Percentiles rank a stretch among this genome's conserved stretches.
These are phyloP conservation scores for Colletes latitarsis DNA, from an alignment of 1,140 invertebrate genomes.

Conservation along the genomic window DNA sequence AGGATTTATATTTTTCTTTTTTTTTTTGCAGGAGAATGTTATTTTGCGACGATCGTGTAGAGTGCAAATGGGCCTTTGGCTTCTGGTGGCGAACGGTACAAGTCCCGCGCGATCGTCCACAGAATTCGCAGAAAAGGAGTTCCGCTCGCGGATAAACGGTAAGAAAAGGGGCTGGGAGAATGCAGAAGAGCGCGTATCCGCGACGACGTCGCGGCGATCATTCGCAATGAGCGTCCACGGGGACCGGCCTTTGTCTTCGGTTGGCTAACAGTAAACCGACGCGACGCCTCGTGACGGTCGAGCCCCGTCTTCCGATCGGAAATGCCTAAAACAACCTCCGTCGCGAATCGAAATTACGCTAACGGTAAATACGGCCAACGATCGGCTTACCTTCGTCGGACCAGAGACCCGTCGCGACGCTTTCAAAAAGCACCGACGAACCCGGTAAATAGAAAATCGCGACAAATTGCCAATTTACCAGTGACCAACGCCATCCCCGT, in stretches of 20 bases:
- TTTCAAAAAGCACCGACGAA: not conserved
- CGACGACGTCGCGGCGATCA: slow-evolving; percentile 33
- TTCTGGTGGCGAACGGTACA: too few relatives aligned
- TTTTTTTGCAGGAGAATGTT: too few relatives aligned
- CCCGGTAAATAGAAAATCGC: not conserved
- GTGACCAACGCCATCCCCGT: not conserved
- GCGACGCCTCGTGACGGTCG: slow-evolving; percentile 36
- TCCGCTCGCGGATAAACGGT: slow-evolving; percentile 16
- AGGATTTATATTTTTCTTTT: too few relatives aligned
- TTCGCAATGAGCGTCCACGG: slow-evolving; percentile 43
- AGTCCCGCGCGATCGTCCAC: not conserved
- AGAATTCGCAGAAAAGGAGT: slow-evolving; percentile 9
- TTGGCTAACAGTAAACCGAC: slow-evolving; percentile 59
- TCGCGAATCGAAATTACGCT: slow-evolving; percentile 59
- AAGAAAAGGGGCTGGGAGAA: slow-evolving; percentile 26
- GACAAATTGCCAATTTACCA: not conserved
- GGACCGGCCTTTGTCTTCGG: slow-evolving; percentile 40
- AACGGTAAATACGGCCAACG: slow-evolving; percentile 46
- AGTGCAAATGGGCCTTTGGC: too few relatives aligned
- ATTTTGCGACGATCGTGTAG: too few relatives aligned
- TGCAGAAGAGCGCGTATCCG: slow-evolving; percentile 46
- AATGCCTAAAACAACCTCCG: slow-evolving; percentile 60
- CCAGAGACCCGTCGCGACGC: not conserved
- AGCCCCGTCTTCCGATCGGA: slow-evolving; percentile 64
- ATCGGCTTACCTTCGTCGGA: too few relatives aligned